Evolutionary conservation across 2,797 vertebrate genomes (phyloP), one percentile per base, ranked within the genome.

Genomic region (Pangasius sanitwongsei): DNA sequence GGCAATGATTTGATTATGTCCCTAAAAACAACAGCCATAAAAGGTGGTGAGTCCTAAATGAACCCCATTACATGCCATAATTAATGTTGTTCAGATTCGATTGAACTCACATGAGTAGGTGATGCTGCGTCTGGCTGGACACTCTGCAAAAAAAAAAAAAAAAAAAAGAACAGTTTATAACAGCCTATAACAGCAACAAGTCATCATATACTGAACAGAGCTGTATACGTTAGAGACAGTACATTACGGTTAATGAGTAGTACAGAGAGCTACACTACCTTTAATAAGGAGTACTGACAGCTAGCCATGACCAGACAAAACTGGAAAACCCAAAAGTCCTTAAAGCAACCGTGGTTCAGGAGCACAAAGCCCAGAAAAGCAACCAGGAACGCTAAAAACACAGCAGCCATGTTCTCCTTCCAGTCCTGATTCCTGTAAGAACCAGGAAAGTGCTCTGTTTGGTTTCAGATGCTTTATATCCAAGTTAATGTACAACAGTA

Each of bases 81-180:
- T 23, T 72, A 2, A 34, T 28, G 6, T 28, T 83, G 18, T 67
- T 41, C 41, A 53, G 37, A 87, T 23, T 74, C 57, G 31, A n/a
- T 23, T 34, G 4, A 81, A 97, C 99, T 99, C 95, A 99, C 99
- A 59, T 99, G 99, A 89, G 98, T 96, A 23, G 99, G 99, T 34
- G 99, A 99, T 90, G 98, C 98, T 28, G 99, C 98, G 92, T 99
- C 99, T 28, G 99, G 99, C 92, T 99, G 99, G 91, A 99, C 97
- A 0, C 99, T 99, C 99, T 99, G 93, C 82, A 96, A 75, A 44
- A 44, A 44, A 44, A 6, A 44, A 44, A 44, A 6, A 44, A 44
- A 57, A 28, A 81, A 12, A 34, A 55, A 85, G 86, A 65, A 48
- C 59, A 57, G 18, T 82, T 81, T 37, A 78, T 16, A 78, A 18